Evolutionary conservation across 1,140 invertebrate species (phyloP).

Genomic region (Aleiodes sp.): DNA sequence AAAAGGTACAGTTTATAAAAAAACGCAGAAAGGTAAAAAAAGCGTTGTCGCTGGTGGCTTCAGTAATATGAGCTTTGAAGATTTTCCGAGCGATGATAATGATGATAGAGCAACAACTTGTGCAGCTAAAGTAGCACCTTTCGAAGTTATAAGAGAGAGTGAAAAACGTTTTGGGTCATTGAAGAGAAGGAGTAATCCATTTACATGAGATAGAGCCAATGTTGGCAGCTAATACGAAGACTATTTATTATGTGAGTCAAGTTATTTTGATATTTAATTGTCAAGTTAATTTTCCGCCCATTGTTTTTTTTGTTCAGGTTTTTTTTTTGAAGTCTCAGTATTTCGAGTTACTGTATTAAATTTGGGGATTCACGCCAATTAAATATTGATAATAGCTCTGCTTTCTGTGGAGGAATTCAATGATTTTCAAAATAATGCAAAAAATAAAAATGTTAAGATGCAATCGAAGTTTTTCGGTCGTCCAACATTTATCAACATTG

Average conservation of each 20-base stretch:
- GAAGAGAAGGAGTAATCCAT: slow-evolving; percentile 75
- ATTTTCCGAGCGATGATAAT: slow-evolving; percentile 76
- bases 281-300: too few species aligned
- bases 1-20: slow-evolving; percentile 44
- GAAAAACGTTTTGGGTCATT: slow-evolving; percentile 73
- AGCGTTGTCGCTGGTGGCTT: slow-evolving; percentile 67
- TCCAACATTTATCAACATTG: too few species aligned
- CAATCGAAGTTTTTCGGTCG: too few species aligned
- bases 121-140: slow-evolving; percentile 65
- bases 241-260: not conserved
- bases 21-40: slow-evolving; percentile 54
- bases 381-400: too few species aligned
- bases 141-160: slow-evolving; percentile 74
- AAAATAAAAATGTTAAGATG: too few species aligned
- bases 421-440: too few species aligned
- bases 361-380: too few species aligned
- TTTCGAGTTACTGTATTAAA: too few species aligned
- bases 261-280: too few species aligned
- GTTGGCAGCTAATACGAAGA: slow-evolving; percentile 19
- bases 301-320: too few species aligned
- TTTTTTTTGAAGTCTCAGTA: too few species aligned
- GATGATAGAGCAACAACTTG: slow-evolving; percentile 52
- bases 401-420: too few species aligned
- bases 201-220: slow-evolving; percentile 65
- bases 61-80: slow-evolving; percentile 83